These are phyloP conservation scores for Atta texana DNA, from an alignment of 1,140 invertebrate species.

Conservation along the genomic window DNA sequence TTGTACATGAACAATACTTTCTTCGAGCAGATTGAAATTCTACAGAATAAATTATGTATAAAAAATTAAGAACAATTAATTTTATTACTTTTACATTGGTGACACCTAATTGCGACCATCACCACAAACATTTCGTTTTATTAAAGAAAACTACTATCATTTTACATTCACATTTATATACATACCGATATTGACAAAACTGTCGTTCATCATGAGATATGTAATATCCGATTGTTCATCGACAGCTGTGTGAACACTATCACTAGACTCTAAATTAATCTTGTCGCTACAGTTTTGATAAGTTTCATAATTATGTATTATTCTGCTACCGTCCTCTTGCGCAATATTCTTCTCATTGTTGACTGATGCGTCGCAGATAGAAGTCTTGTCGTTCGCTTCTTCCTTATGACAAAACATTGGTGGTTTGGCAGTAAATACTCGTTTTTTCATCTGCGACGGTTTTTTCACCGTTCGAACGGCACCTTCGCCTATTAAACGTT, in stretches of 20 bases:
- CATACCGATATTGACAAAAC: slow-evolving; percentile 66
- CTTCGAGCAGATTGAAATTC: neutral
- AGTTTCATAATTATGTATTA: slow-evolving; percentile 24
- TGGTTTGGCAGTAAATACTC: slow-evolving; percentile 75
- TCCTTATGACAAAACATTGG: slow-evolving; percentile 65
- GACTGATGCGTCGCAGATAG: neutral
- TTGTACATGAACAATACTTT: neutral
- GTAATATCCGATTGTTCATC: slow-evolving; percentile 68
- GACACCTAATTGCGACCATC: too few relatives aligned
- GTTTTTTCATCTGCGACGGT: slow-evolving; percentile 81
- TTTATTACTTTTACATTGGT: neutral
- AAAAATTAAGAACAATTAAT: neutral
- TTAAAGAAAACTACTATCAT: too few relatives aligned
- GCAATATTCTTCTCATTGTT: neutral
- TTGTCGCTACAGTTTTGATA: slow-evolving; percentile 11
- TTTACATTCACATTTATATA: slow-evolving; percentile 6
- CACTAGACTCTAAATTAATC: neutral
- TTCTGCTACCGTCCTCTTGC: slow-evolving; percentile 7
- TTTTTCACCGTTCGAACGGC: slow-evolving; percentile 85
- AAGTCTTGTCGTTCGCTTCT: slow-evolving; percentile 2
- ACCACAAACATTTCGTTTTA: too few relatives aligned
- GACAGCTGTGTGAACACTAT: slow-evolving; percentile 46
- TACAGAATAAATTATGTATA: neutral
- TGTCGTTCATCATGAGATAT: slow-evolving; percentile 72
- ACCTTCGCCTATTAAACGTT: slow-evolving; percentile 84